These are phyloP conservation scores for Mionectes olivaceus DNA, from an alignment of 2,797 vertebrate genomes.

Conservation along the genomic window DNA sequence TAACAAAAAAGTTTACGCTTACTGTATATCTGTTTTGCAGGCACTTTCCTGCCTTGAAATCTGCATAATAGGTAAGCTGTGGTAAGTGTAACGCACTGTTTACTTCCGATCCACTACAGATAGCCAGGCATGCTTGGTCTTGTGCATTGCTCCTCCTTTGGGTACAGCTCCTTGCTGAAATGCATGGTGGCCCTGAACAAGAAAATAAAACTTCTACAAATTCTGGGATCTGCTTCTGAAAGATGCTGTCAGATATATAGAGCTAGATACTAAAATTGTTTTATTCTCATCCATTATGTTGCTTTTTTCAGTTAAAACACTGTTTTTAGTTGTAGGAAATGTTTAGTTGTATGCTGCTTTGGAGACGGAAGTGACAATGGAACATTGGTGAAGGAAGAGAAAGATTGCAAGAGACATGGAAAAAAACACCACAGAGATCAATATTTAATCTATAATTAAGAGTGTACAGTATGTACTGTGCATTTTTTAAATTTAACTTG, in stretches of 20 bases:
- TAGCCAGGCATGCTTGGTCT: neutral
- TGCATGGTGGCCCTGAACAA: neutral
- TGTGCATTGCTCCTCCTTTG: neutral
- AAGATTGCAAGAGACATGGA: neutral
- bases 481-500: constrained; percentile 69
- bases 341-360: neutral
- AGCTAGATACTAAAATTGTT: neutral
- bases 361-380: neutral
- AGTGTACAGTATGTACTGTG: constrained; percentile 55
- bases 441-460: constrained; percentile 69
- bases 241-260: neutral
- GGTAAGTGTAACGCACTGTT: neutral
- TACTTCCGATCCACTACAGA: neutral
- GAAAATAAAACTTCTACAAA: neutral
- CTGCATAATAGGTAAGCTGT: neutral
- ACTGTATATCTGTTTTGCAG: constrained; percentile 1
- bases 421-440: constrained; percentile 51
- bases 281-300: neutral
- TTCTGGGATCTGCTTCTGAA: neutral
- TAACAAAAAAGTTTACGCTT: constrained; percentile 18
- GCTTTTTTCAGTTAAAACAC: neutral
- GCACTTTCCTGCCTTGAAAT: constrained; percentile 9
- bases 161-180: neutral
- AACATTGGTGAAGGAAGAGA: neutral
- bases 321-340: neutral